Conservation (phyloP, 1,140 invertebrate species). For the Lucilia cuprina region DNA sequence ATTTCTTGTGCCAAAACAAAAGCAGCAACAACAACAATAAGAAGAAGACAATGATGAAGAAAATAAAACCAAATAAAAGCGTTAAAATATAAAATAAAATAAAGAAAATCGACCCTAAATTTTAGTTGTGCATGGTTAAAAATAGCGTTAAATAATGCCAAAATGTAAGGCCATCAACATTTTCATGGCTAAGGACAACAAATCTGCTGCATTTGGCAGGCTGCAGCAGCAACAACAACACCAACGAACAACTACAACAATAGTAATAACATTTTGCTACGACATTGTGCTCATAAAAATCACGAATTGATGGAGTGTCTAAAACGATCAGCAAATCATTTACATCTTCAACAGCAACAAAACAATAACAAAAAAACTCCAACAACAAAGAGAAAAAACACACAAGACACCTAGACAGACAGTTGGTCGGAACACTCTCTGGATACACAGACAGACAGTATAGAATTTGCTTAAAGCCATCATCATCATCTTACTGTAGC, state of each 20-base stretch:
- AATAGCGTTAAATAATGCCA: slow-evolving; percentile 29
- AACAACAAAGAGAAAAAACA: background rate
- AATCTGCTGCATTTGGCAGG: too few species aligned
- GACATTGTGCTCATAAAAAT: slow-evolving; percentile 62
- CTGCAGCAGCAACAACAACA: slow-evolving; percentile 36
- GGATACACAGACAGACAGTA: background rate
- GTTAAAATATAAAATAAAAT: background rate
- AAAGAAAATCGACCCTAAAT: background rate
- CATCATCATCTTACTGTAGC: background rate
- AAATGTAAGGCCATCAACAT: slow-evolving; percentile 37
- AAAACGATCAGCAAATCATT: slow-evolving; percentile 61
- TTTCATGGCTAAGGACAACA: slow-evolving; percentile 20
- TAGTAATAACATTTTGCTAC: slow-evolving; percentile 41
- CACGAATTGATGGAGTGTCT: slow-evolving; percentile 63
- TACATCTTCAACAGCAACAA: slow-evolving; percentile 48
- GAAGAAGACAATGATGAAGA: background rate
- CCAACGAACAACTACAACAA: slow-evolving; percentile 44
- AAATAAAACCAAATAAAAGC: slow-evolving; percentile 3
- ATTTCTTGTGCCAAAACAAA: background rate
- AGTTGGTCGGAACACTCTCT: background rate
- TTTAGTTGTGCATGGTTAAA: slow-evolving; percentile 21
- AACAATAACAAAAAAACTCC: background rate
- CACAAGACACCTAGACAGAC: background rate
- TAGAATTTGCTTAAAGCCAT: background rate
- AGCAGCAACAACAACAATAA: background rate